Percentiles rank a stretch among this genome's conserved stretches.
Conservation (phyloP, 2,888 invertebrate species). For the Geophilus truncorum region DNA sequence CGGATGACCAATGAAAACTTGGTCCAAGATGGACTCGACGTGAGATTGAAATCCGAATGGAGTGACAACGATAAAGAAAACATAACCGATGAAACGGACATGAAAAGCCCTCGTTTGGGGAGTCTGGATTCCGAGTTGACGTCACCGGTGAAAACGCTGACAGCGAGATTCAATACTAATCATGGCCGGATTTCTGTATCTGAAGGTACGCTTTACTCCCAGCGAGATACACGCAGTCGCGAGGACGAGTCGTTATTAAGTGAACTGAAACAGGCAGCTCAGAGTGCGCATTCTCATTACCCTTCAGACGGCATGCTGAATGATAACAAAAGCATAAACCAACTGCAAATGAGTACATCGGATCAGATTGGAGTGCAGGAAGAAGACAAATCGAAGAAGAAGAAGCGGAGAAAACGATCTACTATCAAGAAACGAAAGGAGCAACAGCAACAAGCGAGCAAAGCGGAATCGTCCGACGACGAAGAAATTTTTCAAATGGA, state of each 20-base stretch:
- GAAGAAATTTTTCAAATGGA: slow-evolving; percentile 42
- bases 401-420: slow-evolving; percentile 43
- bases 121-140: not conserved
- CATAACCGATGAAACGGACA: slow-evolving; percentile 7
- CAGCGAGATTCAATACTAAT: not conserved
- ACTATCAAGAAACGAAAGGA: slow-evolving; percentile 30
- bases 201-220: not conserved
- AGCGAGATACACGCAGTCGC: not conserved
- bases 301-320: slow-evolving; percentile 6
- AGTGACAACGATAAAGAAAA: slow-evolving; percentile 36
- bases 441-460: slow-evolving; percentile 11
- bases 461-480: slow-evolving; percentile 33
- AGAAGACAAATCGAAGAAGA: slow-evolving; percentile 41
- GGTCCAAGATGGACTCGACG: not conserved
- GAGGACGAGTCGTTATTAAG: not conserved
- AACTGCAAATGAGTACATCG: not conserved
- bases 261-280: not conserved
- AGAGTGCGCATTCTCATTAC: slow-evolving; percentile 13
- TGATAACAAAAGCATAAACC: not conserved
- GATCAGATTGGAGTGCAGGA: not conserved
- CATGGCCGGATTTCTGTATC: not conserved
- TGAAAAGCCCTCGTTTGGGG: not conserved
- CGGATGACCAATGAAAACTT: slow-evolving; percentile 3
- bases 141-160: not conserved
- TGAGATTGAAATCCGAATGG: slow-evolving; percentile 32